Percentiles rank a stretch among this genome's conserved stretches.
phyloP scores from a whole-genome alignment of 2,113 vertebrate genomes.

The Engraulis encrasicolus region DNA sequence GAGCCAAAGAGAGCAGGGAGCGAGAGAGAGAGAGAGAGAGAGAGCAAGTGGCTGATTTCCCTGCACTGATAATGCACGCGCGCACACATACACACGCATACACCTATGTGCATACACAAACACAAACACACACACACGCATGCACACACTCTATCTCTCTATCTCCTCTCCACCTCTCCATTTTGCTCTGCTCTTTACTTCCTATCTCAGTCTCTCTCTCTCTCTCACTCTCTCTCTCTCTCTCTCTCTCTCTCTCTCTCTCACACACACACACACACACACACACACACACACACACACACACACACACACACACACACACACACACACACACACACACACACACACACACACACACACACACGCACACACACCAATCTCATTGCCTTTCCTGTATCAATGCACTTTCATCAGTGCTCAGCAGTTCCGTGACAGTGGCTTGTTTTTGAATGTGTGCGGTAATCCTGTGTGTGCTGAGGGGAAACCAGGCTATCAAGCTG shows the following conservation, averaged over 20 bases:
- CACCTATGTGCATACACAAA: not conserved
- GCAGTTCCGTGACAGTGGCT: not conserved
- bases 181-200: too few relatives aligned
- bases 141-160: not conserved
- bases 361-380: not conserved
- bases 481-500: not conserved
- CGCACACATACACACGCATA: not conserved
- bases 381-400: constrained; percentile 2
- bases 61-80: not conserved
- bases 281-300: not conserved
- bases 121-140: not conserved
- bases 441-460: not conserved
- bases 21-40: not conserved
- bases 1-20: not conserved
- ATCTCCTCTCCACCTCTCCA: too few relatives aligned
- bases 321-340: not conserved
- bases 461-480: constrained; percentile 18
- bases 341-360: not conserved
- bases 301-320: not conserved
- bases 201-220: too few relatives aligned
- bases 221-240: too few relatives aligned
- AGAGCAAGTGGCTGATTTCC: not conserved
- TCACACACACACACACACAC: not conserved
- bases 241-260: too few relatives aligned
- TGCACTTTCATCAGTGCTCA: not conserved